Conservation (phyloP, 2,113 vertebrate genomes). For the Odontophorus gujanensis region DNA sequence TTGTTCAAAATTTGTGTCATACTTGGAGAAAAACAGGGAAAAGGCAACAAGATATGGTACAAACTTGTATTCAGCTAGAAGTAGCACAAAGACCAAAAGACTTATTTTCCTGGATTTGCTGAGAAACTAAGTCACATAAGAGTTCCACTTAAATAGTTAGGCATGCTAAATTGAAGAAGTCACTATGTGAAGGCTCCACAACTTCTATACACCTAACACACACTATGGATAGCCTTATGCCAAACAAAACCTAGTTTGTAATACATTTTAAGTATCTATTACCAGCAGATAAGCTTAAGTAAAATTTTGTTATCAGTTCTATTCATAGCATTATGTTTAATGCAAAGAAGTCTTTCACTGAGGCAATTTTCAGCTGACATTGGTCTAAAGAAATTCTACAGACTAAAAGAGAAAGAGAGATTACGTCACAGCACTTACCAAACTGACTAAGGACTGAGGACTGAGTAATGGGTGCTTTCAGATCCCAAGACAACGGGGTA, state of each 20-base stretch:
- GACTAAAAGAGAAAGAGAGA: background rate
- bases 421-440: conserved; percentile 83
- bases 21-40: background rate
- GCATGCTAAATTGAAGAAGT: background rate
- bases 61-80: background rate
- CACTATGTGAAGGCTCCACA: background rate
- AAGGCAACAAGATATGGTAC: background rate
- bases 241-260: background rate
- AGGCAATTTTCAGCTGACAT: background rate
- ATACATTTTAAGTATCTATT: background rate
- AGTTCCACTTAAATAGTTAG: background rate
- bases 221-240: background rate
- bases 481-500: conserved; percentile 79
- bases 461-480: conserved; percentile 80
- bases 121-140: background rate
- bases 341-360: background rate
- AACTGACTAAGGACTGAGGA: conserved; percentile 82
- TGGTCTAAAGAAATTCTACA: background rate
- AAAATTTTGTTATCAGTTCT: background rate
- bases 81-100: background rate
- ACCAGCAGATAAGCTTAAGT: background rate
- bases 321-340: background rate
- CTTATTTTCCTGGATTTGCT: background rate
- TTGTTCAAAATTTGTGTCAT: background rate
- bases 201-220: background rate